phyloP scores from a whole-genome alignment of 2,113 vertebrate genomes.

The Aspiorhynchus laticeps region DNA sequence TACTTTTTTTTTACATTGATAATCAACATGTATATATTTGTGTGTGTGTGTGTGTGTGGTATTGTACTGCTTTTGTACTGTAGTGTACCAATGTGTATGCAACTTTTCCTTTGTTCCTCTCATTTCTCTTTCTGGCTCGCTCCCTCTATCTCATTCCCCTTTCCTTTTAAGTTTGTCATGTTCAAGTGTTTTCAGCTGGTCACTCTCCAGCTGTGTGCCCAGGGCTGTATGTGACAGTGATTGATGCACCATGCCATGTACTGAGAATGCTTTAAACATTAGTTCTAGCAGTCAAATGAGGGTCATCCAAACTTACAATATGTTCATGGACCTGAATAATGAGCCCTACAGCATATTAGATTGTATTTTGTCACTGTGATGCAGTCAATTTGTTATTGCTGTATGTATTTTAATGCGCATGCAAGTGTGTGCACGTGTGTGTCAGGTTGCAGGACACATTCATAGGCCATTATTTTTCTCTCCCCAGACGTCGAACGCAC shows the following conservation, averaged over 20 bases:
- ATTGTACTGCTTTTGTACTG: not conserved
- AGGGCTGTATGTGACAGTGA: constrained; percentile 56
- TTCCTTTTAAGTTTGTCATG: constrained; percentile 54
- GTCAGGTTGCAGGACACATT: not conserved
- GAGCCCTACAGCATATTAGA: not conserved
- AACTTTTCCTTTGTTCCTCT: constrained; percentile 39
- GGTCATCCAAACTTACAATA: constrained; percentile 37
- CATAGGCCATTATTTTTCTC: constrained; percentile 50
- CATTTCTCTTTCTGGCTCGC: constrained; percentile 18
- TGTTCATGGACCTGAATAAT: constrained; percentile 25
- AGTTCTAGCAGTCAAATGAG: constrained; percentile 26
- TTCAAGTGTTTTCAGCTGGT: constrained; percentile 56
- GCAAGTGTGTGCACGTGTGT: not conserved
- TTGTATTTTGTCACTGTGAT: constrained; percentile 1
- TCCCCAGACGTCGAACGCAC: constrained; percentile 83
- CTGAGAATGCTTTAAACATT: constrained; percentile 31
- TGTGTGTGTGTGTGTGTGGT: not conserved
- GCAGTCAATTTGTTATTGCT: not conserved
- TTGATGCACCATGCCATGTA: constrained; percentile 53
- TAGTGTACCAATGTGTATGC: constrained; percentile 16
- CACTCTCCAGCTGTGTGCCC: constrained; percentile 57
- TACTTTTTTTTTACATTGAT: not conserved
- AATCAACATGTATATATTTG: not conserved
- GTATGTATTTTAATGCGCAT: constrained; percentile 10
- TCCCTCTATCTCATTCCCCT: constrained; percentile 40